Evolutionary conservation across 1,140 invertebrate genomes (phyloP).

Genomic region (Procambarus virginalis): DNA sequence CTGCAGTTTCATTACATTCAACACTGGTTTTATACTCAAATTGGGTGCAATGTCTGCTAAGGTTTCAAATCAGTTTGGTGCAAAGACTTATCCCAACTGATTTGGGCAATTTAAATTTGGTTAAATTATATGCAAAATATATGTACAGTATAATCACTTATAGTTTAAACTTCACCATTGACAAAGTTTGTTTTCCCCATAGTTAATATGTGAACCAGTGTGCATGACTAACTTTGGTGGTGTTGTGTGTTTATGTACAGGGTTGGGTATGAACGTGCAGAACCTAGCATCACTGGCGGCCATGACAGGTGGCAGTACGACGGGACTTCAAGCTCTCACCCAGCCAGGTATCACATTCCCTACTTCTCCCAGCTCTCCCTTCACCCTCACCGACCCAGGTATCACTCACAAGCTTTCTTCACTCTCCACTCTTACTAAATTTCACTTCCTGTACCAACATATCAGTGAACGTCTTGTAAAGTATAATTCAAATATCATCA

Average conservation of each 20-base stretch:
- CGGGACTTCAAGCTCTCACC: constrained; percentile 77
- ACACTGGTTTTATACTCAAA: too few species aligned
- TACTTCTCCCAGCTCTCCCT: constrained; percentile 59
- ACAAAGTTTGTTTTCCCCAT: neutral
- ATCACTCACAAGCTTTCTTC: constrained; percentile 28
- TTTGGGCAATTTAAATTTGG: too few species aligned
- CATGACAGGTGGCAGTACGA: constrained; percentile 81
- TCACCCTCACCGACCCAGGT: constrained; percentile 57
- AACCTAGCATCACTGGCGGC: constrained; percentile 92
- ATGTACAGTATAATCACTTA: neutral
- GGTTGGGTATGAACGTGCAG: constrained; percentile 84
- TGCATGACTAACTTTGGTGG: constrained; percentile 20
- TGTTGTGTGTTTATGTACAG: constrained; percentile 39
- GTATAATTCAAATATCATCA: too few species aligned
- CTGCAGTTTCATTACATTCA: too few species aligned
- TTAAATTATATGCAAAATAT: neutral
- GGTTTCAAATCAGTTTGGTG: too few species aligned
- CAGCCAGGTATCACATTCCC: constrained; percentile 75
- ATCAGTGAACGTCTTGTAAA: neutral
- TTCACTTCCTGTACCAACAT: neutral
- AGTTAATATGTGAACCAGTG: neutral
- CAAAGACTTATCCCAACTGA: too few species aligned
- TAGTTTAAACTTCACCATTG: neutral
- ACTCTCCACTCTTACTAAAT: neutral
- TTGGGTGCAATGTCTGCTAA: too few species aligned